phyloP scores from a whole-genome alignment of 2,113 vertebrate species.

The Climacteris rufus region DNA sequence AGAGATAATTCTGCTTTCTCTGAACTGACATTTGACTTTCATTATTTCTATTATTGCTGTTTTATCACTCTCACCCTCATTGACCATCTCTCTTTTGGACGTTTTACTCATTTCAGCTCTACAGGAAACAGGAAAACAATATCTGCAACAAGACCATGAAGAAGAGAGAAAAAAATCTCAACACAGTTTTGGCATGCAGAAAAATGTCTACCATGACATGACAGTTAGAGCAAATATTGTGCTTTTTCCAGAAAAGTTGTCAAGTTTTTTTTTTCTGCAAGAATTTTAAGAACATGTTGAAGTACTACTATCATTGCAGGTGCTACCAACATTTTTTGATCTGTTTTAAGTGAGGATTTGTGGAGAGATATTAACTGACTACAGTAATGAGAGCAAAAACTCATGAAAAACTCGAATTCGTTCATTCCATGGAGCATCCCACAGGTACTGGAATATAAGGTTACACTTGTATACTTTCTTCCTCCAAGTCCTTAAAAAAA shows the following conservation, averaged over 20 bases:
- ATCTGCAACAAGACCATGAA: not conserved
- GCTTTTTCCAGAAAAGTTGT: not conserved
- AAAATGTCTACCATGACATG: not conserved
- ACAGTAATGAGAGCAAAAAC: not conserved
- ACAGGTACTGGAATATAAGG: not conserved
- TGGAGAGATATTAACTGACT: not conserved
- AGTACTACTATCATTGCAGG: not conserved
- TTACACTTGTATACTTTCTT: not conserved
- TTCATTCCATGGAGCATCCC: not conserved
- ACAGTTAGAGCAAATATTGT: not conserved
- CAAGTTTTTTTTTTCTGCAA: not conserved
- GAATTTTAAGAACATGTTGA: not conserved
- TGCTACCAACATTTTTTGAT: not conserved
- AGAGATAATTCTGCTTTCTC: not conserved
- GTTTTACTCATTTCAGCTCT: not conserved
- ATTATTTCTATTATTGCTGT: not conserved
- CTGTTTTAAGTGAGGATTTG: not conserved
- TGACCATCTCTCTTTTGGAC: not conserved
- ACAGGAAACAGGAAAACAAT: not conserved
- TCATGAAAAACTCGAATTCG: not conserved
- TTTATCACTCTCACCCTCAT: not conserved
- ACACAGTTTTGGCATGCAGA: not conserved
- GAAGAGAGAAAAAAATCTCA: not conserved
- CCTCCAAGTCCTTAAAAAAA: constrained; percentile 5
- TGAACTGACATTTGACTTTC: not conserved